Evolutionary conservation across 1,140 invertebrate species (phyloP).

Genomic region (Plectrocnemia conspersa): DNA sequence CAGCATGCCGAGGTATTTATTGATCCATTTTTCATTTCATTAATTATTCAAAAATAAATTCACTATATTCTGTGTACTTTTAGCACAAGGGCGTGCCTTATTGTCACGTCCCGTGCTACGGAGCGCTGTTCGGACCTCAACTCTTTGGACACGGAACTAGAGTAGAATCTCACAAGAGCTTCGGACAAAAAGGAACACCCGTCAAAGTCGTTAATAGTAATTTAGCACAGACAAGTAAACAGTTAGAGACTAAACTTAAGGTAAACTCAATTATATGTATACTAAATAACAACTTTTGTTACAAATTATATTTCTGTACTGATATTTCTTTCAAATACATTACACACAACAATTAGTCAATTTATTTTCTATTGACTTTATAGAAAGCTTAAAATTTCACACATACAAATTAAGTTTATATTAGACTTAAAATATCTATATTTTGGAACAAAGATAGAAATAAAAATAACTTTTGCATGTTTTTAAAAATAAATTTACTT

Average conservation of each 20-base stretch:
- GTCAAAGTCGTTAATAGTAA: slow-evolving; percentile 36
- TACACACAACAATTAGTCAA: no score
- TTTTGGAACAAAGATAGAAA: no score
- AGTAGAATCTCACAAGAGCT: slow-evolving; percentile 81
- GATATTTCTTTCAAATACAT: no score
- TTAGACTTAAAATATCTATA: no score
- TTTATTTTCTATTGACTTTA: no score
- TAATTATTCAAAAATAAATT: slow-evolving; percentile 1
- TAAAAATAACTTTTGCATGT: no score
- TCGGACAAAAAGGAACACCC: slow-evolving; percentile 62
- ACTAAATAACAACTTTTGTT: no score
- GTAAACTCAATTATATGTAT: no score
- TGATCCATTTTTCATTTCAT: slow-evolving; percentile 5
- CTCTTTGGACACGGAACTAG: slow-evolving; percentile 82
- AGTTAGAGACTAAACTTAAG: slow-evolving; percentile 75
- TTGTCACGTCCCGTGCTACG: slow-evolving; percentile 87
- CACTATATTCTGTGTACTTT: slow-evolving; percentile 32
- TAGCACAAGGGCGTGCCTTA: slow-evolving; percentile 88
- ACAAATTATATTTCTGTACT: no score
- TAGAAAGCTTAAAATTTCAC: no score
- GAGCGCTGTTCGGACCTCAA: slow-evolving; percentile 80
- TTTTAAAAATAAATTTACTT: no score
- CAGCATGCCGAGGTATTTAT: slow-evolving; percentile 75
- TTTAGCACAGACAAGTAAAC: slow-evolving; percentile 55
- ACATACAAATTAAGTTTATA: no score